Evolutionary conservation across 2,113 vertebrate species (phyloP).

Genomic region (Thamnaconus septentrionalis): DNA sequence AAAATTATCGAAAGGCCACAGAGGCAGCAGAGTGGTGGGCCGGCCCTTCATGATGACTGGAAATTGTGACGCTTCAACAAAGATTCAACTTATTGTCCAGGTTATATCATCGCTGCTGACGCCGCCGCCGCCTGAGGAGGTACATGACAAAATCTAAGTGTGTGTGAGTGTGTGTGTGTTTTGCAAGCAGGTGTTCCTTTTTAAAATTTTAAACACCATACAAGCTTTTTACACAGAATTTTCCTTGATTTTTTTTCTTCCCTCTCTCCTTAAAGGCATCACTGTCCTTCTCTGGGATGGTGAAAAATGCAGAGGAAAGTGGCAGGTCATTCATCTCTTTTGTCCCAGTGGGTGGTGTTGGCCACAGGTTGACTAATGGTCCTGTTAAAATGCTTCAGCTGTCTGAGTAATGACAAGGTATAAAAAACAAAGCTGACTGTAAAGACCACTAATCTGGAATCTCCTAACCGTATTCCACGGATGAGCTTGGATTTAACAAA

Average conservation of each 20-base stretch:
- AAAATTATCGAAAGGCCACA: slow-evolving; percentile 91
- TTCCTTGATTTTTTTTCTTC: slow-evolving; percentile 28
- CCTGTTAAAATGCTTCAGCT: slow-evolving; percentile 65
- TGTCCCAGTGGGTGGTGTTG: slow-evolving; percentile 61
- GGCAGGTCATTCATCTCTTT: slow-evolving; percentile 62
- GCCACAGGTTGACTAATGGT: slow-evolving; percentile 68
- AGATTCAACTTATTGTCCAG: slow-evolving; percentile 25
- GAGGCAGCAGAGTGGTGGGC: slow-evolving; percentile 59
- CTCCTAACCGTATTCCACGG: slow-evolving; percentile 3
- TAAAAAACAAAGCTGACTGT: slow-evolving; percentile 62
- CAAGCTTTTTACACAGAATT: slow-evolving; percentile 19
- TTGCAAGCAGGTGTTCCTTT: slow-evolving; percentile 35
- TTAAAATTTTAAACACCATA: slow-evolving; percentile 31
- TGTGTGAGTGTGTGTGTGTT: slow-evolving; percentile 2
- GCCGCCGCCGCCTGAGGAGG: no score
- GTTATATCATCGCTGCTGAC: background rate
- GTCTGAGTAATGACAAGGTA: slow-evolving; percentile 65
- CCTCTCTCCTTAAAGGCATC: slow-evolving; percentile 38
- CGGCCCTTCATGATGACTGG: slow-evolving; percentile 40
- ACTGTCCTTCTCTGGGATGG: slow-evolving; percentile 39
- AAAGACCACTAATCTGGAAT: slow-evolving; percentile 62
- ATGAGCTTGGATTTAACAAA: slow-evolving; percentile 16
- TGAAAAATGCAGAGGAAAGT: slow-evolving; percentile 56
- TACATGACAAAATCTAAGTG: slow-evolving; percentile 1
- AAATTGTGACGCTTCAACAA: slow-evolving; percentile 50